phyloP scores from a whole-genome alignment of 2,797 vertebrate genomes.

The Coilia nasus region DNA sequence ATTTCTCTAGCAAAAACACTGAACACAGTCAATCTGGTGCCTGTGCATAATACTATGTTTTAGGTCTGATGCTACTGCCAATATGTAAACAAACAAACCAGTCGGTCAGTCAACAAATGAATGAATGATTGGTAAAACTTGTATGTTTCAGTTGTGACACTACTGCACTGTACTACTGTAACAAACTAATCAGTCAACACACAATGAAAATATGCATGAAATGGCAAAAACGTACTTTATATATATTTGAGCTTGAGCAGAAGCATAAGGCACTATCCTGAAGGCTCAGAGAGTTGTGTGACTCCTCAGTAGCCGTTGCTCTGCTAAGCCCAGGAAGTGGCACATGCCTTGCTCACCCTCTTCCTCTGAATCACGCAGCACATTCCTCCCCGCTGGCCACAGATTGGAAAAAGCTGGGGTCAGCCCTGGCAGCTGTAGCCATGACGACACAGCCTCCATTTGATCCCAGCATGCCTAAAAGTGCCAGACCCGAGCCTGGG shows the following conservation, averaged over 20 bases:
- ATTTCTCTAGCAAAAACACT: too few relatives aligned
- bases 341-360: not conserved
- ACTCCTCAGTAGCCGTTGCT: not conserved
- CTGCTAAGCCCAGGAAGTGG: not conserved
- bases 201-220: too few relatives aligned
- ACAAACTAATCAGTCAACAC: too few relatives aligned
- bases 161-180: too few relatives aligned
- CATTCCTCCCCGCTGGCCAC: slow-evolving; percentile 38
- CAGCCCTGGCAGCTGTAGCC: slow-evolving; percentile 46
- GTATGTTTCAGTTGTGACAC: too few relatives aligned
- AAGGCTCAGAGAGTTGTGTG: not conserved
- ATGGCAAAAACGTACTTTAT: not conserved
- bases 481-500: slow-evolving; percentile 36
- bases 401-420: slow-evolving; percentile 70
- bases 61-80: too few relatives aligned
- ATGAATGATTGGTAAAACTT: too few relatives aligned
- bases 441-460: slow-evolving; percentile 63
- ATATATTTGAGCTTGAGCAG: not conserved
- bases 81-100: too few relatives aligned
- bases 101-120: too few relatives aligned
- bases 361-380: not conserved
- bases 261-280: not conserved
- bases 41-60: too few relatives aligned
- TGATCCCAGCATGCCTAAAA: slow-evolving; percentile 70
- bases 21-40: too few relatives aligned